Evolutionary conservation across 2,888 invertebrate genomes (phyloP).

Genomic region (Melinopterus prodromus): DNA sequence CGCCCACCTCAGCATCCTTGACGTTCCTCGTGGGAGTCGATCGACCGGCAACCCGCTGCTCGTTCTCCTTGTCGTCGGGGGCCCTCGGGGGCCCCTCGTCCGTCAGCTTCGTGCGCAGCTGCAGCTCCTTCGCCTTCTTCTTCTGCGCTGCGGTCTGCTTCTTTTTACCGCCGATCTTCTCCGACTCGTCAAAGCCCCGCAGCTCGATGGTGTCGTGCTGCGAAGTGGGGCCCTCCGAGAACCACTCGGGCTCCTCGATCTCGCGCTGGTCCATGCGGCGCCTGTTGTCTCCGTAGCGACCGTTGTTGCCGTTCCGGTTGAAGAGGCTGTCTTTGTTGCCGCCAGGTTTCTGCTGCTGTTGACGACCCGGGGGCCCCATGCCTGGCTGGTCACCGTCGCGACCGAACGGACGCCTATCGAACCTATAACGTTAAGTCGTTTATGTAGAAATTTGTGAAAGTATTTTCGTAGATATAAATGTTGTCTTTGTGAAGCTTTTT

Average conservation of each 20-base stretch:
- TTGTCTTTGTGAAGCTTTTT: no score
- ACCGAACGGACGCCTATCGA: slow-evolving; percentile 68
- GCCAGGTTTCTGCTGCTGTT: slow-evolving; percentile 7
- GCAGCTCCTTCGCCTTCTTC: slow-evolving; percentile 48
- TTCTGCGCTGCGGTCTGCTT: slow-evolving; percentile 60
- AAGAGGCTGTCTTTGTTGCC: slow-evolving; percentile 39
- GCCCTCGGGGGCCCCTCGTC: slow-evolving; percentile 34
- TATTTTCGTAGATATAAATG: no score
- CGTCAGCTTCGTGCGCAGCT: neutral
- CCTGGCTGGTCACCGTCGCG: slow-evolving; percentile 61
- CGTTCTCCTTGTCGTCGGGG: slow-evolving; percentile 37
- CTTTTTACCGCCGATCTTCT: slow-evolving; percentile 53
- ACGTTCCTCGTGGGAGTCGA: neutral
- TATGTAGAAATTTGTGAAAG: neutral
- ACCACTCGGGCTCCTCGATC: slow-evolving; percentile 91
- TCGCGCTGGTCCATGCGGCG: slow-evolving; percentile 63
- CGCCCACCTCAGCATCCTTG: slow-evolving; percentile 40
- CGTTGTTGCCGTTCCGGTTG: slow-evolving; percentile 60
- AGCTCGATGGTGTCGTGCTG: slow-evolving; percentile 93
- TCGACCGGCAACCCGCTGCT: neutral
- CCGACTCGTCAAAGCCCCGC: slow-evolving; percentile 83
- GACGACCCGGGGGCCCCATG: neutral
- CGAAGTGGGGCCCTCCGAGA: slow-evolving; percentile 88
- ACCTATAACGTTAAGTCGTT: slow-evolving; percentile 42
- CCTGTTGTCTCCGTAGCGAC: slow-evolving; percentile 52